Base-by-base conservation (phyloP, 2,888 invertebrate species). In the Ametastegia equiseti region DNA sequence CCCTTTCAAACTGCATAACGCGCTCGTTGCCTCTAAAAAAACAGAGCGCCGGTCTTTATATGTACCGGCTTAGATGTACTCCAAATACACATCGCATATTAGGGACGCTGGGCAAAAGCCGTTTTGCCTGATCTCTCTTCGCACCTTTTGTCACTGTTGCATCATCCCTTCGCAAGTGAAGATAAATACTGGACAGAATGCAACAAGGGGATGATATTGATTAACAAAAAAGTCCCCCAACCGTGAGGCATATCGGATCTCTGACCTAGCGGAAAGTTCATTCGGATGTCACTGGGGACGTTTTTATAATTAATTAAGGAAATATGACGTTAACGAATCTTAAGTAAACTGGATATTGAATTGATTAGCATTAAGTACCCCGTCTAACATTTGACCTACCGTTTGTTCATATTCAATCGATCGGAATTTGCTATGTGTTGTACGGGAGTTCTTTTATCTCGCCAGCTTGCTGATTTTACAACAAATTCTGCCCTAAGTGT, bases 221-320 rank as follows among this genome's bases (percentile, higher is more conserved):
- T 11, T 1, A 54, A 11, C 54, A 19, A 63, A n/a, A n/a, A 30
- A n/a, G n/a, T 4, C 30, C 30, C 13, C 33, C n/a, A 15, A 33
- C 15, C 7, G 15, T 11, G n/a, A 33, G 27, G n/a, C 6, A 33
- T n/a, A 33, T 63, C 7, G 13, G 7, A n/a, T 63, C 63, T 63
- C 15, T 19, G 36, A 39, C 19, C 19, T 3, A 11, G 19, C 39
- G 39, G 19, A 39, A 39, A 67, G 36, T 39, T 9, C 15, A 67
- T 36, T 39, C 9, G 39, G 39, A 30, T 33, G 27, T 19, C 11
- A 71, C 71, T 7, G 2, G 33, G 19, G 11, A 23, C 30, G 54
- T 54, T 54, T 50, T 4, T 33, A 33, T 75, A 75, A 54, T 75
- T 54, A 75, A 75, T 75, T 19, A 54, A n/a, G 45, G 19, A 75